phyloP scores from a whole-genome alignment of 2,797 vertebrate species.

The Notolabrus celidotus region DNA sequence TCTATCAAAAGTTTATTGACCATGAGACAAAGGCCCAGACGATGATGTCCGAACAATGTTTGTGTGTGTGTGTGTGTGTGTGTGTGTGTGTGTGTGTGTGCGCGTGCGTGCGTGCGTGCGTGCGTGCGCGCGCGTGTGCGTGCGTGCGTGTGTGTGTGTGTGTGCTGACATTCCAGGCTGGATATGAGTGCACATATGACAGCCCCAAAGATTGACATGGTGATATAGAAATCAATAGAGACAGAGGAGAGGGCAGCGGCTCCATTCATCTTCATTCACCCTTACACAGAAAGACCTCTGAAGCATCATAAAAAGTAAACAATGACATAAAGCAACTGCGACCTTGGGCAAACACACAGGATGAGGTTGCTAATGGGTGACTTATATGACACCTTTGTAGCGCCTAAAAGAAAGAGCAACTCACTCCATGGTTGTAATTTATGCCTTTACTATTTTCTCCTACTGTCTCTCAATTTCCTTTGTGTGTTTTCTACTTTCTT shows the following conservation, averaged over 20 bases:
- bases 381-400: slow-evolving; percentile 2
- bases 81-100: slow-evolving; percentile 13
- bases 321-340: slow-evolving; percentile 22
- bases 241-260: slow-evolving; percentile 39
- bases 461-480: not conserved
- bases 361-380: not conserved
- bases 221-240: slow-evolving; percentile 63
- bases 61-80: slow-evolving; percentile 9
- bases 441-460: not conserved
- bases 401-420: slow-evolving; percentile 1
- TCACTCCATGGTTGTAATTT: not conserved
- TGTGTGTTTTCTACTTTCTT: not conserved
- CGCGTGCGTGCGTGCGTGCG: slow-evolving; percentile 10
- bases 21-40: slow-evolving; percentile 9
- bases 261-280: slow-evolving; percentile 55
- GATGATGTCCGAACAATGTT: slow-evolving; percentile 1
- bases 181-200: slow-evolving; percentile 30
- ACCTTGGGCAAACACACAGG: slow-evolving; percentile 4
- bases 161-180: slow-evolving; percentile 26
- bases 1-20: slow-evolving; percentile 31
- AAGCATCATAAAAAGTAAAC: slow-evolving; percentile 39
- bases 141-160: slow-evolving; percentile 9
- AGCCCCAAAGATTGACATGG: slow-evolving; percentile 44
- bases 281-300: slow-evolving; percentile 36
- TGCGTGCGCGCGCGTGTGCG: too few species aligned